Evolutionary conservation across 2,888 invertebrate species (phyloP).

Genomic region (Parthenolecanium corni): DNA sequence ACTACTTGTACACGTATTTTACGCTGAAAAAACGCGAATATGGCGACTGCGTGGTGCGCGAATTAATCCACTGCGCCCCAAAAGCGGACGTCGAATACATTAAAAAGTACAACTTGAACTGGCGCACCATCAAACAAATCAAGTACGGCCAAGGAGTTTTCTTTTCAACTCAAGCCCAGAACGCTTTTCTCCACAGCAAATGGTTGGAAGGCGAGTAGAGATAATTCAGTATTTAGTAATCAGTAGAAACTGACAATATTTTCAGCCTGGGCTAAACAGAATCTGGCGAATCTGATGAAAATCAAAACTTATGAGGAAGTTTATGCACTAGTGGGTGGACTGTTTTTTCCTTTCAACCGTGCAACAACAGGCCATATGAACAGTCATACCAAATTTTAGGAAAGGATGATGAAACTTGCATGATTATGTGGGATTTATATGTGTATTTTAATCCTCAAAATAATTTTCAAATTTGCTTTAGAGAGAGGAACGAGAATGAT

Average conservation of each 20-base stretch:
- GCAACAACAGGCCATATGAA: background rate
- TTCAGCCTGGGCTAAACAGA: too few species aligned
- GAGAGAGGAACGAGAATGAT: too few species aligned
- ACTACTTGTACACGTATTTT: background rate
- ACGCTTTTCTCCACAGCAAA: background rate
- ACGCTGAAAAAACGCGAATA: background rate
- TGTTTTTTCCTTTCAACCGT: background rate
- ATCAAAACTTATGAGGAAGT: too few species aligned
- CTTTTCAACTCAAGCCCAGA: background rate
- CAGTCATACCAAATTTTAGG: too few species aligned
- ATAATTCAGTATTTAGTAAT: too few species aligned
- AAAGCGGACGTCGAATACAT: background rate
- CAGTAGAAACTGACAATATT: too few species aligned
- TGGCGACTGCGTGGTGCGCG: background rate
- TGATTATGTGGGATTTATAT: too few species aligned
- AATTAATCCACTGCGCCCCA: background rate
- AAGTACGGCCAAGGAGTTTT: background rate
- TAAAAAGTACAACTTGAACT: background rate
- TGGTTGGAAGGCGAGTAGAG: background rate
- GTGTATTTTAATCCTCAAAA: too few species aligned
- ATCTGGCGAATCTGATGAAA: too few species aligned
- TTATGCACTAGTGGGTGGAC: too few species aligned
- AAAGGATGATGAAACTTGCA: too few species aligned
- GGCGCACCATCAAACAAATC: background rate
- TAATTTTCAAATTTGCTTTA: too few species aligned